Conservation (phyloP, 2,888 invertebrate genomes). For the Lasius fuliginosus region DNA sequence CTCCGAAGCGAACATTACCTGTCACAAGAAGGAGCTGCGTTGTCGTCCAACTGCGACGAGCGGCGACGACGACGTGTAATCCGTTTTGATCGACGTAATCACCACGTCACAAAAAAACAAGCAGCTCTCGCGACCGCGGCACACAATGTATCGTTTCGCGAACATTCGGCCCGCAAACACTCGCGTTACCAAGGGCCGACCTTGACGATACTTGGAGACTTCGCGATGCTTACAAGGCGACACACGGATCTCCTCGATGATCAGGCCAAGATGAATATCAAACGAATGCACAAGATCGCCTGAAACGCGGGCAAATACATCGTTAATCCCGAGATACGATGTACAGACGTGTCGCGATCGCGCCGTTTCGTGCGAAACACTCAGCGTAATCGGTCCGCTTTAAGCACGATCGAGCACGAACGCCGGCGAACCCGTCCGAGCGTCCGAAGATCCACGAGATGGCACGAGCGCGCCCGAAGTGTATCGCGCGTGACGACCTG, state of each 20-base stretch:
- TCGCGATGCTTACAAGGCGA: neutral
- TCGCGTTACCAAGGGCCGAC: neutral
- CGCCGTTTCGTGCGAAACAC: conserved; percentile 62
- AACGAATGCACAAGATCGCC: neutral
- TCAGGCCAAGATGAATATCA: neutral
- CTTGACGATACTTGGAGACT: neutral
- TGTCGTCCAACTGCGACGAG: conserved; percentile 17
- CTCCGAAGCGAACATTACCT: conserved; percentile 63
- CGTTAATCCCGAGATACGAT: conserved; percentile 10
- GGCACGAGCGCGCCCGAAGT: conserved; percentile 46
- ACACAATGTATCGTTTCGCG: conserved; percentile 34
- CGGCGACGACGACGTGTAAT: conserved; percentile 55
- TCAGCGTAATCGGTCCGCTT: neutral
- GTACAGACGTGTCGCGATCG: conserved; percentile 37
- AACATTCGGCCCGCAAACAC: neutral
- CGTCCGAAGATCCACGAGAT: conserved; percentile 39
- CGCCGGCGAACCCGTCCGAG: neutral
- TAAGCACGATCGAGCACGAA: conserved; percentile 43
- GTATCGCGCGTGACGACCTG: neutral
- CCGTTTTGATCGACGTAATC: conserved; percentile 65
- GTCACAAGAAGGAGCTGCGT: conserved; percentile 46
- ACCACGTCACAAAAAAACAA: conserved; percentile 58
- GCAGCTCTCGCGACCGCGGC: conserved; percentile 45
- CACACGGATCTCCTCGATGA: neutral
- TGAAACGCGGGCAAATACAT: neutral